phyloP scores from a whole-genome alignment of 2,797 vertebrate species.

The Mormyrus proboscirostris region DNA sequence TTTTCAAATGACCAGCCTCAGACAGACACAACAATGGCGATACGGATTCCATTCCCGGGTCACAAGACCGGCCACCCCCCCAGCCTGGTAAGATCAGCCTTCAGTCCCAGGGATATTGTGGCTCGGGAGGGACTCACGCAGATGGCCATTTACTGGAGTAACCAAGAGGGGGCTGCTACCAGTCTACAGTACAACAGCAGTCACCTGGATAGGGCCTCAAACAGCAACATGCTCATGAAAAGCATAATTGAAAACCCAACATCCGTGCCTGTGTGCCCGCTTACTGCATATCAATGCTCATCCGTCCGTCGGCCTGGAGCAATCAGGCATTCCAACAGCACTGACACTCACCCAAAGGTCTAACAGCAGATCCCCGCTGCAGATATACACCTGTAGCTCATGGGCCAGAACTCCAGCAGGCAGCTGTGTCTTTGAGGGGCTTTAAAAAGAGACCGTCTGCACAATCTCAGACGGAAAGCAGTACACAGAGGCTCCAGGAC shows the following conservation, averaged over 20 bases:
- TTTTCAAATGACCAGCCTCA: constrained; percentile 66
- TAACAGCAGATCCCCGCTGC: not conserved
- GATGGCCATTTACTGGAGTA: not conserved
- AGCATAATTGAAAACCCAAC: not conserved
- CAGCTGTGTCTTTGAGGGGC: not conserved
- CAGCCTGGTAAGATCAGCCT: constrained; percentile 49
- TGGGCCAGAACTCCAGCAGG: not conserved
- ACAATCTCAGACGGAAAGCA: not conserved
- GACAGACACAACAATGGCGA: constrained; percentile 47
- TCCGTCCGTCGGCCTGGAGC: not conserved
- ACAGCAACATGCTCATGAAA: not conserved
- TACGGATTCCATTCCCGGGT: constrained; percentile 62
- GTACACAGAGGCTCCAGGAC: not conserved
- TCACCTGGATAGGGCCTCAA: not conserved
- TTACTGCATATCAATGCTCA: not conserved
- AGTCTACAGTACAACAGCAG: not conserved
- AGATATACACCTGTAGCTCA: not conserved
- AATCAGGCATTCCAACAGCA: not conserved
- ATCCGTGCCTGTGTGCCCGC: not conserved
- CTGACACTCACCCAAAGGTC: not conserved
- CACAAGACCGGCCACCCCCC: constrained; percentile 62
- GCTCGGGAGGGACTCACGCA: not conserved
- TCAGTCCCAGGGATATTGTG: constrained; percentile 45
- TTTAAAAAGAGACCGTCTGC: not conserved
- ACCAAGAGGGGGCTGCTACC: not conserved